Base-by-base conservation (phyloP, 1,140 invertebrate genomes). In the Drosophila ananassae region DNA sequence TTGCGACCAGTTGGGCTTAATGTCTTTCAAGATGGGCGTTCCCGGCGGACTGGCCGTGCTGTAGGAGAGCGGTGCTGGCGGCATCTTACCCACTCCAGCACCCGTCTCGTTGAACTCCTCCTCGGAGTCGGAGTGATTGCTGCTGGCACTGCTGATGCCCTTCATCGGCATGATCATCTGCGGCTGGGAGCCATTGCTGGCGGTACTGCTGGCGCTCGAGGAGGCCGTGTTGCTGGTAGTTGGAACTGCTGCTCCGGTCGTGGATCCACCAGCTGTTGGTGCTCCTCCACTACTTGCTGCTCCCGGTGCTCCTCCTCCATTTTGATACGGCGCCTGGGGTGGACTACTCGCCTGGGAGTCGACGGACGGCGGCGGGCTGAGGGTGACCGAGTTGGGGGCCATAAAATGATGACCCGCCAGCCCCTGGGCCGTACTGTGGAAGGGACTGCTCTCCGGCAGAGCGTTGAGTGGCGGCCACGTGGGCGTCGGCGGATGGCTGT, bases 291-390 rank as follows among this genome's bases (percentile, higher is more conserved):
- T 32, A n/a, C 67, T 44, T 44, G 37, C 51, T 44, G 37, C 56
- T 10, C 30, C 50, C 41, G 41, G n/a, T 9, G 44, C 64, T 8
- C 39, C 58, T 28, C 61, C 78, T 47, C 57, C 69, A 17, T 48
- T 85, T 47, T 90, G 84, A 39, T 91, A 82, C 1, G 84, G 61
- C 2, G 79, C 73, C 91, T 97, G 95, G 41, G 96, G 96, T 6
- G 97, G 97, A 67, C 96, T 97, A 34, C 96, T 96, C 6, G 96
- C 95, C 69, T 97, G 97, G 79, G 97, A 97, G 87, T 97, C 96
- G 5, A 97, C 94, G 5, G 97, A 97, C 0, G 97, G 97, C 10
- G 97, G 97, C 32, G 97, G 97, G 85, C 97, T 98, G 57, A 98
- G 93, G 2, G 97, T 98, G 1, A 98, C 97, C 10, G 97, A 97